These are phyloP conservation scores for Palaemon carinicauda DNA, from an alignment of 1,140 invertebrate genomes.

Conservation along the genomic window DNA sequence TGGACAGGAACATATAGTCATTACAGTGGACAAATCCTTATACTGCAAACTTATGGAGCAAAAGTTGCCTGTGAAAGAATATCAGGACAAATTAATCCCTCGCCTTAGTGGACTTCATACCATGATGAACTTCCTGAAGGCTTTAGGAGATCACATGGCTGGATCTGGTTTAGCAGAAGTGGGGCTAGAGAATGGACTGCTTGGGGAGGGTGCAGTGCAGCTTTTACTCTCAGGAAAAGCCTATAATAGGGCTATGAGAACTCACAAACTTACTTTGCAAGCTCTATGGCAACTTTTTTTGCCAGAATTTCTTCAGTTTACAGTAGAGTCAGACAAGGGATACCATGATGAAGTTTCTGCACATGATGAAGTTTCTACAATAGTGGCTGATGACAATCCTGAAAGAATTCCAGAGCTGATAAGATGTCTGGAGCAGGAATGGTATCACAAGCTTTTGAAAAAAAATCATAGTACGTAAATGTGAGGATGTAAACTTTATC, in stretches of 20 bases:
- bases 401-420: not conserved
- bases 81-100: not conserved
- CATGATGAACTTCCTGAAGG: slow-evolving; percentile 9
- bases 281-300: not conserved
- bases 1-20: not conserved
- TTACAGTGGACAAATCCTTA: slow-evolving; percentile 18
- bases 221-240: not conserved
- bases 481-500: too few species aligned
- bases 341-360: too few species aligned
- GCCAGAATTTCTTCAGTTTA: not conserved
- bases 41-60: slow-evolving; percentile 34
- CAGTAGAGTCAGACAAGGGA: not conserved
- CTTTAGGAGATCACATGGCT: not conserved
- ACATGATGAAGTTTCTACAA: not conserved
- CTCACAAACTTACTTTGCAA: too few species aligned
- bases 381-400: not conserved
- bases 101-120: slow-evolving; percentile 26
- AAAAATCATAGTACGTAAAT: too few species aligned
- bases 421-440: not conserved
- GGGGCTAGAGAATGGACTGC: slow-evolving; percentile 5
- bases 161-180: slow-evolving; percentile 19
- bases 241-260: too few species aligned
- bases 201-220: not conserved
- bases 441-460: not conserved
- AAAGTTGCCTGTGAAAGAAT: not conserved